phyloP scores from a whole-genome alignment of 2,888 invertebrate genomes.

The Leptothorax acervorum region DNA sequence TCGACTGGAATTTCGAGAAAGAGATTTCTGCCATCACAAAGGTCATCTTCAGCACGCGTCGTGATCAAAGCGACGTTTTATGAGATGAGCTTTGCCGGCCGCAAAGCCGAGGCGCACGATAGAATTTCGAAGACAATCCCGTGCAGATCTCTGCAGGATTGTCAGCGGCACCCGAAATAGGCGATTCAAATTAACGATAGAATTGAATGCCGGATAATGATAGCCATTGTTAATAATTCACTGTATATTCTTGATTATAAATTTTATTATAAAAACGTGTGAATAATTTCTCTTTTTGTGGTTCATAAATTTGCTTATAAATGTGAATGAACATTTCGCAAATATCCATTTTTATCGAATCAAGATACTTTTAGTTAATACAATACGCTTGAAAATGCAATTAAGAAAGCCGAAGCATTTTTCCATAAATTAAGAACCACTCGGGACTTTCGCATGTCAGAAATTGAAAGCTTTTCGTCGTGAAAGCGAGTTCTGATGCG shows the following conservation, averaged over 20 bases:
- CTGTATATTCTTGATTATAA: not conserved
- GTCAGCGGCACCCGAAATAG: not conserved
- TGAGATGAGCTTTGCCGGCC: conserved; percentile 26
- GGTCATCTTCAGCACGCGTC: conserved; percentile 52
- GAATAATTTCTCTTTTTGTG: not conserved
- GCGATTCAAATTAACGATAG: not conserved
- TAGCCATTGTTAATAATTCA: not conserved
- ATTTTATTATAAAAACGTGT: not conserved
- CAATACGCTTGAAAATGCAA: not conserved
- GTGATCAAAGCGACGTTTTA: conserved; percentile 53
- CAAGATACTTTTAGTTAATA: not conserved
- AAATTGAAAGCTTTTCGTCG: conserved; percentile 50
- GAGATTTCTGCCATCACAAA: conserved; percentile 40
- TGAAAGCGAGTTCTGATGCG: conserved; percentile 59
- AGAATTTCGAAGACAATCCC: not conserved
- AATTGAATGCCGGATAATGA: not conserved
- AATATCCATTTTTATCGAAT: not conserved
- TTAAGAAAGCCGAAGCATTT: not conserved
- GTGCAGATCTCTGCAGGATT: conserved; percentile 12
- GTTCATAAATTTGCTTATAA: not conserved
- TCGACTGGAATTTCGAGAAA: conserved; percentile 61
- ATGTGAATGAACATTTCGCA: not conserved
- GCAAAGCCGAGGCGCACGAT: conserved; percentile 10
- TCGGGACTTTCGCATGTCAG: conserved; percentile 60
- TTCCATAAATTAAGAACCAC: conserved; percentile 46